Base-by-base conservation (phyloP, 2,888 invertebrate genomes). In the Caenorhabditis virilis region DNA sequence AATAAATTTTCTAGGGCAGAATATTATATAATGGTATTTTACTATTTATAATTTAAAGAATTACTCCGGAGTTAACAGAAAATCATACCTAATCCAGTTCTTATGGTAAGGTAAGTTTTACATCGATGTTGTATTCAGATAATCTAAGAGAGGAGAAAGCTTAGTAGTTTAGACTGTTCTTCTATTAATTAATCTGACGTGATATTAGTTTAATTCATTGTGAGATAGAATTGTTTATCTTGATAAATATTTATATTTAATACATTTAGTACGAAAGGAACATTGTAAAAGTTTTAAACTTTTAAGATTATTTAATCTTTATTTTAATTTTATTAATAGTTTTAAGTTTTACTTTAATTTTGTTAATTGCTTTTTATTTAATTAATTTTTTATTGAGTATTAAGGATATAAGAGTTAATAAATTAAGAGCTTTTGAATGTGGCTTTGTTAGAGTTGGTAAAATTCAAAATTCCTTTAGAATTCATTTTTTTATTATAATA, bases 41-140 rank as follows among this genome's bases (percentile, higher is more conserved):
- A 72, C 72, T 71, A 74, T 51, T 62, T 43, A 52, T 76, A 74
- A 66, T 68, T 57, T 64, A 66, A 74, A 61, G 69, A 76, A 74
- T 74, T 76, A 76, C 76, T 76, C 74, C 76, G 66, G 76, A 76
- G 76, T 74, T 76, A 76, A 76, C 76, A 76, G 76, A 74, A 76
- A 75, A 71, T 70, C 75, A 76, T 73, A 69, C 63, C 62, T 70
- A 66, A 66, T 74, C 65, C 62, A 75, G 75, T 68, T 68, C 69
- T 75, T 72, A 74, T 76, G 62, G 66, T 68, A 63, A 64, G 62
- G 64, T 72, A 71, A 74, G 69, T 74, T 74, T 75, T 74, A 74
- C 73, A 73, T 75, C 72, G 74, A 72, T 72, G 72, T 74, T 74
- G 74, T 74, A 70, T 74, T 72, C 55, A 66, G 67, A 47, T 72